A percentile compares a stretch with the other conserved stretches of the same genome.
Conservation (phyloP, 2,888 invertebrate genomes). For the Agonopterix heracliana region DNA sequence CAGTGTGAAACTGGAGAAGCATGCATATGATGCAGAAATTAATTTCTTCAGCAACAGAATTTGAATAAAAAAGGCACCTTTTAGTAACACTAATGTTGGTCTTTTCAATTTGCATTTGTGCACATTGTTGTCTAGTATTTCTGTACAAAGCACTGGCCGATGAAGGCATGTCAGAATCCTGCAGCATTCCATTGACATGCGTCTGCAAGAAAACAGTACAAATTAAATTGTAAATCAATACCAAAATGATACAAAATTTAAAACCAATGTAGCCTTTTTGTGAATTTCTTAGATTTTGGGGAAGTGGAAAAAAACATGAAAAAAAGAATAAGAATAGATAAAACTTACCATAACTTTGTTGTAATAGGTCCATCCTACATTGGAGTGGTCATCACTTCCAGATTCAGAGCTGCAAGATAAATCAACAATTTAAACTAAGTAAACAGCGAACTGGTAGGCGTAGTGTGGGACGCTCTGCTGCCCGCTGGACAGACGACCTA, state of each 20-base stretch:
- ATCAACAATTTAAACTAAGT: background rate
- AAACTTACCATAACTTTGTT: slow-evolving; percentile 80
- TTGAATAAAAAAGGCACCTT: slow-evolving; percentile 31
- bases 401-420: slow-evolving; percentile 60
- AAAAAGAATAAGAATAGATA: too few species aligned
- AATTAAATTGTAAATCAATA: background rate
- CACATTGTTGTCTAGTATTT: slow-evolving; percentile 53
- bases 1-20: too few species aligned
- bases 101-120: slow-evolving; percentile 68
- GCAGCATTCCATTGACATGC: slow-evolving; percentile 67
- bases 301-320: too few species aligned
- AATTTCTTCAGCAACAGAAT: too few species aligned
- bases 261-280: too few species aligned
- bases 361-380: slow-evolving; percentile 83
- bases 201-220: slow-evolving; percentile 37
- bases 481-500: too few species aligned
- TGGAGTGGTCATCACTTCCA: slow-evolving; percentile 72
- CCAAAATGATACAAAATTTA: too few species aligned
- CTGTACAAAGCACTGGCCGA: slow-evolving; percentile 61
- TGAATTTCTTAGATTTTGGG: too few species aligned
- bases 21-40: too few species aligned
- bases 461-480: too few species aligned
- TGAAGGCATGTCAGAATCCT: slow-evolving; percentile 69
- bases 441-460: too few species aligned
- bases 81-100: slow-evolving; percentile 66